Conservation (phyloP, 1,140 invertebrate genomes). For the Drosophila quadrilineata region DNA sequence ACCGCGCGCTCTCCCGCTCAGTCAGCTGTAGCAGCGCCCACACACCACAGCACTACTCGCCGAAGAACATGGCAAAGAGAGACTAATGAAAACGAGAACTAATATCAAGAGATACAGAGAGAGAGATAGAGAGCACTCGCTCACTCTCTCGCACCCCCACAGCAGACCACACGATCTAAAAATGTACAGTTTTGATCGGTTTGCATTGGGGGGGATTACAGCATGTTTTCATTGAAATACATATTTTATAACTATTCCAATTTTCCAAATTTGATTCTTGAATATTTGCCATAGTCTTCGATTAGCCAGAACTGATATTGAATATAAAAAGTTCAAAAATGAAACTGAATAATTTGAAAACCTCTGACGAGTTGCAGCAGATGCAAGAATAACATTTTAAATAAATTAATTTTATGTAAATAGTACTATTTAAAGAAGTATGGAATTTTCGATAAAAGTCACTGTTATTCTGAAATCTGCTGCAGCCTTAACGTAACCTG, state of each 20-base stretch:
- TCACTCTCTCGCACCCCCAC: slow-evolving; percentile 8
- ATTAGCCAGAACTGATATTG: slow-evolving; percentile 10
- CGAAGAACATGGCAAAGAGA: slow-evolving; percentile 50
- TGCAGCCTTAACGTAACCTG: background rate
- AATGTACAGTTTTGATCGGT: slow-evolving; percentile 39
- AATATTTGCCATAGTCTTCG: slow-evolving; percentile 51
- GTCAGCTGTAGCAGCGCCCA: slow-evolving; percentile 21
- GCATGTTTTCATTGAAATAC: slow-evolving; percentile 10
- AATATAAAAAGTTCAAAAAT: slow-evolving; percentile 21
- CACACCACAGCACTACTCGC: too few species aligned
- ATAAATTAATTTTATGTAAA: background rate
- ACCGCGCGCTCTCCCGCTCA: slow-evolving; percentile 38
- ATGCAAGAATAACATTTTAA: background rate
- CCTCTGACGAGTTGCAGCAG: background rate
- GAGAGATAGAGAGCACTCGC: background rate
- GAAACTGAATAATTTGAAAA: slow-evolving; percentile 6
- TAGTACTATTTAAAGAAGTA: background rate
- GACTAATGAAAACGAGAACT: background rate
- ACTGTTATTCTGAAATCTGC: too few species aligned
- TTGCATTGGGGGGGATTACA: background rate
- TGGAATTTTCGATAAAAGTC: background rate
- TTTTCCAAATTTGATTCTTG: slow-evolving; percentile 3
- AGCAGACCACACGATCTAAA: slow-evolving; percentile 25
- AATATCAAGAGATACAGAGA: background rate
- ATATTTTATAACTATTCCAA: background rate